Percentiles rank a stretch among this genome's conserved stretches.
Evolutionary conservation across 2,113 vertebrate genomes (phyloP).

Genomic region (Piaya cayana): DNA sequence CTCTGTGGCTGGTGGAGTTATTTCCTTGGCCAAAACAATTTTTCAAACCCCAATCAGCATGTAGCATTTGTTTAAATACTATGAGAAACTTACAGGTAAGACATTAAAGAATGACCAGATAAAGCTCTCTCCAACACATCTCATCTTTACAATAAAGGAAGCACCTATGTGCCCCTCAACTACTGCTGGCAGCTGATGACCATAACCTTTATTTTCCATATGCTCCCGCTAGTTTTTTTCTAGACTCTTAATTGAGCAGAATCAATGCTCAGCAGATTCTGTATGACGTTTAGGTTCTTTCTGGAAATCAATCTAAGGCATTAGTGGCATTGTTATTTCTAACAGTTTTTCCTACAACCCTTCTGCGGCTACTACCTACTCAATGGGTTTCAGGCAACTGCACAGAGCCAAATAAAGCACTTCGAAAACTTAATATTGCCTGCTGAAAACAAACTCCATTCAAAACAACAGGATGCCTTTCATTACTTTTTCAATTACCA

Average conservation of each 20-base stretch:
- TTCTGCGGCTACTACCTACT: neutral
- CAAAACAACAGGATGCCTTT: neutral
- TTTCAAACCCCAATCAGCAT: neutral
- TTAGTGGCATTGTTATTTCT: neutral
- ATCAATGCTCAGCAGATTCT: neutral
- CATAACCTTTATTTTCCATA: neutral
- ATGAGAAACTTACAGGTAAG: neutral
- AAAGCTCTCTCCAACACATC: neutral
- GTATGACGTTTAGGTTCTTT: neutral
- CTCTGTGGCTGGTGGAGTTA: neutral
- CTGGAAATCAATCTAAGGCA: neutral
- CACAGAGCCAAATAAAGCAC: neutral
- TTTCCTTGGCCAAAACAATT: neutral
- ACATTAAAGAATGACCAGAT: neutral
- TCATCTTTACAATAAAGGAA: neutral
- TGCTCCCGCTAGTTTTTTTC: neutral
- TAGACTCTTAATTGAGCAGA: neutral
- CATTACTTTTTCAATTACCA: neutral
- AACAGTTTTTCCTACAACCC: neutral
- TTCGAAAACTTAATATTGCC: neutral
- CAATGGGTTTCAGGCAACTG: neutral
- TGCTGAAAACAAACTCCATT: neutral
- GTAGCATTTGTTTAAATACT: neutral
- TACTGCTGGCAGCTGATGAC: neutral
- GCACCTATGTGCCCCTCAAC: neutral